Conservation (phyloP, 1,140 invertebrate species). For the Temnothorax longispinosus region DNA sequence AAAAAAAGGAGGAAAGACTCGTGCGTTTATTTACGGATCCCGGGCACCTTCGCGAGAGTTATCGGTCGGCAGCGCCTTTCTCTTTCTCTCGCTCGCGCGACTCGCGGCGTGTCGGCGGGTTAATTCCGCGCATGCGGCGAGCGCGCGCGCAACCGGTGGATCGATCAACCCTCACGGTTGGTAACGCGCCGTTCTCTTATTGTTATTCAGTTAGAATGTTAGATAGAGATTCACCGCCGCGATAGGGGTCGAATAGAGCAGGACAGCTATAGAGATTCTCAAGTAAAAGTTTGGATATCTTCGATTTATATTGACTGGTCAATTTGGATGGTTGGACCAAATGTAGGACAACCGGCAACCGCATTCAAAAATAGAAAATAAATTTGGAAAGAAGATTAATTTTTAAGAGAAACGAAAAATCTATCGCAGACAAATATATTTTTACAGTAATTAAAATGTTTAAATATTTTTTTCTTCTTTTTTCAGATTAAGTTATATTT, state of each 20-base stretch:
- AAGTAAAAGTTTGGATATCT: neutral
- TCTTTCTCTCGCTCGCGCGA: constrained; percentile 28
- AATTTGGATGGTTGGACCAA: neutral
- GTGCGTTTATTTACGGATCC: constrained; percentile 42
- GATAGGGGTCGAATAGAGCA: neutral
- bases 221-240: neutral
- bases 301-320: neutral
- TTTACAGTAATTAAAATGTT: neutral
- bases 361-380: neutral
- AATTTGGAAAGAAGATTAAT: neutral
- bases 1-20: neutral
- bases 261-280: neutral
- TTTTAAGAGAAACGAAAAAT: neutral
- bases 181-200: neutral
- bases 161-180: constrained; percentile 46
- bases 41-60: neutral
- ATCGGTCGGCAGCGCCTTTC: constrained; percentile 9
- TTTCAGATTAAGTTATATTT: neutral
- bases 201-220: neutral
- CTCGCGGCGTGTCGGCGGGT: constrained; percentile 39
- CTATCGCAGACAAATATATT: neutral
- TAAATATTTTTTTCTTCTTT: neutral
- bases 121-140: constrained; percentile 42
- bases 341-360: neutral
- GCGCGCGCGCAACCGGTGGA: constrained; percentile 66